These are phyloP conservation scores for Phoeniculus purpureus DNA, from an alignment of 2,797 vertebrate species.

Conservation along the genomic window DNA sequence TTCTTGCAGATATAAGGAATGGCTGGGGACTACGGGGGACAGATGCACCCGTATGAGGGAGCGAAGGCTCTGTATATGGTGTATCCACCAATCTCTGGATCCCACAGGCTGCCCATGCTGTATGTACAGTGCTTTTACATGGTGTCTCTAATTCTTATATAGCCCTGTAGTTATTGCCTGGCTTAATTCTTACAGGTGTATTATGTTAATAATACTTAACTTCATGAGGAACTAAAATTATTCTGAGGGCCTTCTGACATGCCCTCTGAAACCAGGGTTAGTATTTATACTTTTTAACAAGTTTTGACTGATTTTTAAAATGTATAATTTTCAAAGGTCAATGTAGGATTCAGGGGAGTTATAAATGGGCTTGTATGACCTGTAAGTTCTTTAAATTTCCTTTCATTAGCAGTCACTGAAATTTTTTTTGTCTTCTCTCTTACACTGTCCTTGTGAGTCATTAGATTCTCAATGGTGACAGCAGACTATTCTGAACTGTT, in stretches of 20 bases:
- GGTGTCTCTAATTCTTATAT: background rate
- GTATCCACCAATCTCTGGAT: background rate
- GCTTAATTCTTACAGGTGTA: background rate
- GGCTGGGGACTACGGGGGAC: background rate
- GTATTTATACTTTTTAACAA: background rate
- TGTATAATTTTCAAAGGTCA: background rate
- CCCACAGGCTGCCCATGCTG: background rate
- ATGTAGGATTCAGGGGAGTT: background rate
- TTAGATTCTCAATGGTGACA: constrained; percentile 1
- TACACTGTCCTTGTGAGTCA: background rate
- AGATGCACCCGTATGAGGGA: background rate
- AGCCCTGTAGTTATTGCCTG: background rate
- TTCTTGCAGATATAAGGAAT: constrained; percentile 23
- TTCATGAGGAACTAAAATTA: background rate
- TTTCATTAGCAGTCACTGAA: background rate
- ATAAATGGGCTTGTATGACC: background rate
- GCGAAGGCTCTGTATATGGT: background rate
- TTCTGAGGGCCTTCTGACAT: background rate
- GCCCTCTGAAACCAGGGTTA: background rate
- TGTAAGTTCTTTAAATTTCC: background rate
- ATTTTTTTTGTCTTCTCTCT: background rate
- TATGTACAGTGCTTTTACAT: background rate
- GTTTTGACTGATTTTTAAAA: background rate
- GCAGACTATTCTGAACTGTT: background rate
- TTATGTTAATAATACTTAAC: background rate